Evolutionary conservation across 2,113 vertebrate genomes (phyloP).

Genomic region (Anoplopoma fimbria): DNA sequence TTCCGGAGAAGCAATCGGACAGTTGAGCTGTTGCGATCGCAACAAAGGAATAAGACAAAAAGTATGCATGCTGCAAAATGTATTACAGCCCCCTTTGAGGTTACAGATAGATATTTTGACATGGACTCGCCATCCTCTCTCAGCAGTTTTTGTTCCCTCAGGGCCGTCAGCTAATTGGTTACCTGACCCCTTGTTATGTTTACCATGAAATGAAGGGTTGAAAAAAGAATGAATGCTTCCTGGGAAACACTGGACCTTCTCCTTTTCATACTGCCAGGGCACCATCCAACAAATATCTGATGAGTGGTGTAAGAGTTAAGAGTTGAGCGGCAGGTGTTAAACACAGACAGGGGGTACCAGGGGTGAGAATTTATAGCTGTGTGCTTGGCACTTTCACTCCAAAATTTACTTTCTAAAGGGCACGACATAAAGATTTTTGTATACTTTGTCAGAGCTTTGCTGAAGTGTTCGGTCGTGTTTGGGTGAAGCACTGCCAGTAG

Average conservation of each 20-base stretch:
- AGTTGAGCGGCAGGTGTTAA: background rate
- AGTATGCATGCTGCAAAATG: background rate
- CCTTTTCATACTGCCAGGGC: background rate
- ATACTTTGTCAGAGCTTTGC: background rate
- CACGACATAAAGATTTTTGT: background rate
- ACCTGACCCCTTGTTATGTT: background rate
- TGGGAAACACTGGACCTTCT: background rate
- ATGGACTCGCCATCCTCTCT: background rate
- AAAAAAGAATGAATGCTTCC: background rate
- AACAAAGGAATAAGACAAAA: background rate
- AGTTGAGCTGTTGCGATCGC: background rate
- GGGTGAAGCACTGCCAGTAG: background rate
- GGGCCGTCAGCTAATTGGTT: background rate
- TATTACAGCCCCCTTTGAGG: background rate
- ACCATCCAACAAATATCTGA: background rate
- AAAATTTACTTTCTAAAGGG: background rate
- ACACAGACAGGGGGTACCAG: background rate
- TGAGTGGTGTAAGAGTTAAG: background rate
- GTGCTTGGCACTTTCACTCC: background rate
- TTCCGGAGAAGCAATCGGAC: background rate
- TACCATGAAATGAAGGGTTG: background rate
- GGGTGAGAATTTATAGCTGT: background rate
- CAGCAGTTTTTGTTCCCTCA: background rate
- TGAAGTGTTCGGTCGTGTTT: background rate
- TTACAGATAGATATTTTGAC: background rate